phyloP scores from a whole-genome alignment of 2,888 invertebrate genomes.

The Drosophila quinaria region DNA sequence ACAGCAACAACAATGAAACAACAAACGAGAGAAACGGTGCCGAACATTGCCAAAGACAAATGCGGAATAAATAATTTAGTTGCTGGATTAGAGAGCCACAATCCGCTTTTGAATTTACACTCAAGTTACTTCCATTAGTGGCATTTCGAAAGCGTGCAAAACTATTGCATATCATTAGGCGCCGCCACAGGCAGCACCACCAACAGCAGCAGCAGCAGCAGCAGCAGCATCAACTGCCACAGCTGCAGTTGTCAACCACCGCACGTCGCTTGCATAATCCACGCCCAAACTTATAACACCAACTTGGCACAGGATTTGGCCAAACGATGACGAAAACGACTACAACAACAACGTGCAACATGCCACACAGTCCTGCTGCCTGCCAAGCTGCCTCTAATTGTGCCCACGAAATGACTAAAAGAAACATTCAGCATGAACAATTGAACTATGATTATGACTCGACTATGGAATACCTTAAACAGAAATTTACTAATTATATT shows the following conservation, averaged over 20 bases:
- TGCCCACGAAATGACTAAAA: slow-evolving; percentile 39
- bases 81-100: slow-evolving; percentile 76
- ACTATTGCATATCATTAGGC: slow-evolving; percentile 80
- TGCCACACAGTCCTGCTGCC: slow-evolving; percentile 8
- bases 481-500: no score
- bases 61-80: slow-evolving; percentile 75
- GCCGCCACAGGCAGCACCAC: slow-evolving; percentile 20
- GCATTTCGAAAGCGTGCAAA: slow-evolving; percentile 50
- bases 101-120: slow-evolving; percentile 81
- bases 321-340: slow-evolving; percentile 38
- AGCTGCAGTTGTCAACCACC: slow-evolving; percentile 39
- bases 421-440: slow-evolving; percentile 23
- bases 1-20: slow-evolving; percentile 5
- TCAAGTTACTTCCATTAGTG: slow-evolving; percentile 79
- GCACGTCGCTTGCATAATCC: slow-evolving; percentile 65
- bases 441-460: not conserved
- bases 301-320: slow-evolving; percentile 63
- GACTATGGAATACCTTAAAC: not conserved
- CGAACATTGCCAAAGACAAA: slow-evolving; percentile 67
- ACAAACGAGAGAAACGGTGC: slow-evolving; percentile 12
- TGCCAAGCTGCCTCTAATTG: slow-evolving; percentile 40
- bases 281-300: slow-evolving; percentile 56
- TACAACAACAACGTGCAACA: slow-evolving; percentile 4
- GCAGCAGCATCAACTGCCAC: not conserved
- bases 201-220: not conserved